phyloP scores from a whole-genome alignment of 2,888 invertebrate species.

The Xestoiulus laeticollis region DNA sequence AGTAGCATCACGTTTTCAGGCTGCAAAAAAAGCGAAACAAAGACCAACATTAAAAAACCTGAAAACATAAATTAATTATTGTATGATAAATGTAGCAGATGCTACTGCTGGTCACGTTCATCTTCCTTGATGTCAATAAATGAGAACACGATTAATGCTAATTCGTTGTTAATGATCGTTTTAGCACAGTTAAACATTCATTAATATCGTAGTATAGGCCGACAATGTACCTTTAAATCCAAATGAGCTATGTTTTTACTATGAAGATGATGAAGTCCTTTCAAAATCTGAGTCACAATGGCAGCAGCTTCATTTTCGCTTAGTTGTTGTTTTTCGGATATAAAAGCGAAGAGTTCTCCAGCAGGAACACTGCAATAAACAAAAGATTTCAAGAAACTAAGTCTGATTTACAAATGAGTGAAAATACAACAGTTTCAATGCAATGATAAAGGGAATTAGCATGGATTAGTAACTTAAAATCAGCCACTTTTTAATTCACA shows the following conservation, averaged over 20 bases:
- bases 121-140: background rate
- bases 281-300: conserved; percentile 72
- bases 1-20: conserved; percentile 74
- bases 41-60: conserved; percentile 36
- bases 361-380: conserved; percentile 69
- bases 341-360: conserved; percentile 74
- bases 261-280: conserved; percentile 73
- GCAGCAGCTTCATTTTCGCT: conserved; percentile 72
- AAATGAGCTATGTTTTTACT: conserved; percentile 72
- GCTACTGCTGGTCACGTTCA: background rate
- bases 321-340: conserved; percentile 67
- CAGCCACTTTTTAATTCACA: background rate
- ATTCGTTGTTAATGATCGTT: background rate
- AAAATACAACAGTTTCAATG: background rate
- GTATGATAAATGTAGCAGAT: background rate
- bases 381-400: conserved; percentile 40
- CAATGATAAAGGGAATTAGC: background rate
- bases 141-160: background rate
- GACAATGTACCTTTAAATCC: conserved; percentile 70
- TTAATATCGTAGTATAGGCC: background rate
- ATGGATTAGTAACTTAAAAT: background rate
- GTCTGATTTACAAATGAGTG: background rate
- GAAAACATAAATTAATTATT: background rate
- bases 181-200: background rate
- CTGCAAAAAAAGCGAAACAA: conserved; percentile 60